phyloP scores from a whole-genome alignment of 2,113 vertebrate genomes.

The Chloropsis hardwickii region DNA sequence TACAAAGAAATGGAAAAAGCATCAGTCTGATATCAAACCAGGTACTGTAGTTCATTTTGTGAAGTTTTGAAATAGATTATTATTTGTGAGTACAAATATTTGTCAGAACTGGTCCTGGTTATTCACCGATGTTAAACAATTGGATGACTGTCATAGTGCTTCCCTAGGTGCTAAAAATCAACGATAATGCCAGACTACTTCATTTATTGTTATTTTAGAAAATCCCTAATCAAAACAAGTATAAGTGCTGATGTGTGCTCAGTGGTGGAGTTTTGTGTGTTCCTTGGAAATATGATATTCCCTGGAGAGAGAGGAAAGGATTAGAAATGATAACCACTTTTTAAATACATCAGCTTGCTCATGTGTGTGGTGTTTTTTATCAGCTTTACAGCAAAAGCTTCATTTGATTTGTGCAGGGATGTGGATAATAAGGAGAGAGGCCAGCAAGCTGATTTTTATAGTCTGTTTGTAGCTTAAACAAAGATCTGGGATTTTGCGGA shows the following conservation, averaged over 20 bases:
- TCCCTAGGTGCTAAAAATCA: constrained; percentile 62
- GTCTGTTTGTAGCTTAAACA: constrained; percentile 78
- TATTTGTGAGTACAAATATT: constrained; percentile 20
- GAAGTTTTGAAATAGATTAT: neutral
- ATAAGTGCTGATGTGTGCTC: constrained; percentile 23
- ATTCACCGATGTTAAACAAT: constrained; percentile 36
- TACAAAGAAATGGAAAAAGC: neutral
- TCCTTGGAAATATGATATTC: constrained; percentile 54
- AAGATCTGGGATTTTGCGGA: constrained; percentile 77
- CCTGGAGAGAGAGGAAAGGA: constrained; percentile 65
- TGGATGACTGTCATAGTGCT: neutral
- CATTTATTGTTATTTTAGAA: constrained; percentile 60
- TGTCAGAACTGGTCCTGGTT: neutral
- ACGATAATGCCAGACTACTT: constrained; percentile 55
- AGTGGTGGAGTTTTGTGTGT: constrained; percentile 42
- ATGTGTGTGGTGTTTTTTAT: constrained; percentile 61
- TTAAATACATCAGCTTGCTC: constrained; percentile 65
- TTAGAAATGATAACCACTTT: constrained; percentile 72
- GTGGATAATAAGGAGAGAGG: constrained; percentile 72
- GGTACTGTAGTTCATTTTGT: neutral
- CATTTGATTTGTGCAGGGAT: constrained; percentile 77
- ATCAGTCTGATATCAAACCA: neutral
- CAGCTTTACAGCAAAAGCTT: constrained; percentile 71
- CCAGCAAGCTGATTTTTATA: constrained; percentile 72
- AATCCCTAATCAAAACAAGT: constrained; percentile 72